phyloP scores from a whole-genome alignment of 2,797 vertebrate genomes.

The Coranthus polyacanthus region DNA sequence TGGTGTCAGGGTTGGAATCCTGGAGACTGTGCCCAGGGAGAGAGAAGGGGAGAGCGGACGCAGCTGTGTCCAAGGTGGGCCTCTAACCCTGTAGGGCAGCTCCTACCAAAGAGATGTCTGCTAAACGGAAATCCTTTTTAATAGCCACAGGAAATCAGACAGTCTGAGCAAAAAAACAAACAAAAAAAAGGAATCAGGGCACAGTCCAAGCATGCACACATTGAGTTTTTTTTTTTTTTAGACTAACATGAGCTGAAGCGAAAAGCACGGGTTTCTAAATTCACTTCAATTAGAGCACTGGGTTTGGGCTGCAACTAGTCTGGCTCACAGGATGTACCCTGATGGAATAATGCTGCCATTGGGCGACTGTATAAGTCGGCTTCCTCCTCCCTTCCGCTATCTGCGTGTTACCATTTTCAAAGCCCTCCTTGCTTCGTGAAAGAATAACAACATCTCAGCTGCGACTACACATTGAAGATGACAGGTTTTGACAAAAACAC shows the following conservation, averaged over 20 bases:
- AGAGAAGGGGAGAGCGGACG: constrained; percentile 54
- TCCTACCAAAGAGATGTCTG: constrained; percentile 60
- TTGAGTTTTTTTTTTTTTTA: no score
- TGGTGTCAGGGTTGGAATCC: constrained; percentile 71
- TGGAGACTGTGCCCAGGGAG: constrained; percentile 48
- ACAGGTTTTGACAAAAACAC: no score
- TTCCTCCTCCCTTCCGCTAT: no score
- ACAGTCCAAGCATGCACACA: no score
- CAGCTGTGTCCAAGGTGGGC: constrained; percentile 73
- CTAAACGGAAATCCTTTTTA: constrained; percentile 71
- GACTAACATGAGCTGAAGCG: neutral
- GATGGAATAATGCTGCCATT: no score
- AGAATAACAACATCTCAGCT: no score
- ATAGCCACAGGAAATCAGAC: constrained; percentile 54
- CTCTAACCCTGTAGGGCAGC: constrained; percentile 52
- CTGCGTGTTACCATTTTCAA: no score
- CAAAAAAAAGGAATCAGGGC: neutral
- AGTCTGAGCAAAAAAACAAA: constrained; percentile 15
- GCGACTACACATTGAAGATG: no score
- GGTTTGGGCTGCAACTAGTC: no score
- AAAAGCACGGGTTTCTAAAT: constrained; percentile 5
- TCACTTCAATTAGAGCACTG: constrained; percentile 14
- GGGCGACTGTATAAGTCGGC: no score
- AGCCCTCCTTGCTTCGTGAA: no score
- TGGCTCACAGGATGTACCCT: no score